Evolutionary conservation across 2,888 invertebrate species (phyloP), one percentile per base, ranked within the genome.

Genomic region (Meghimatium bilineatum): DNA sequence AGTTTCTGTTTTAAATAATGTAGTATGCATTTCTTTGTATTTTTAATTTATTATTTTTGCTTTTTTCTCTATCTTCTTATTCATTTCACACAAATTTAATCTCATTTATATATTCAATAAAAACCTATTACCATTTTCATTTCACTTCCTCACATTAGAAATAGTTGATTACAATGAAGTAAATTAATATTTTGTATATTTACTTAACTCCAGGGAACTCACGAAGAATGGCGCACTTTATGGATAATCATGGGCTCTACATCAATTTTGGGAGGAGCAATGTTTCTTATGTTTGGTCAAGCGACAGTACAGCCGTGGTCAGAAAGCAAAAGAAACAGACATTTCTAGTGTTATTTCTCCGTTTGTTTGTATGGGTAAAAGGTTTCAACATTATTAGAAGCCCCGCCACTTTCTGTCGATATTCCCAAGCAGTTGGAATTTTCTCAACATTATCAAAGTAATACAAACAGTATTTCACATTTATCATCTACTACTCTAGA

Each of bases 271-370:
- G 63, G 34, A 29, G 67, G 14, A 26, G n/a, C 38, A 10, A 32
- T 77, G 1, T 82, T 76, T 32, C 49, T 52, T 29, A 10, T 67
- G 1, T 82, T 82, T 63, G 82, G 82, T 17, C 63, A 76, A 6
- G 82, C 82, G 0, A 1, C 23, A 5, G 5, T 82, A 32, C 82
- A 82, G 69, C 76, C 82, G 2, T 82, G 82, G 82, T 76, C 82
- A 29, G 17, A 32, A 17, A 67, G 23, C 49, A n/a, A 67, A 66
- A n/a, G 74, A 44, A 20, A 20, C 69, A 20, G 26, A 36, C 38
- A 6, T 8, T 0, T 44, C 81, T 10, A 10, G 66, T n/a, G 44
- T 75, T 20, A 29, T 74, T 29, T 75, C 66, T 17, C 76, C 82
- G 20, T 82, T 82, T 23, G 82, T 82, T 26, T 34, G 67, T 29